Evolutionary conservation across 2,797 vertebrate species (phyloP).

Genomic region (Todus mexicanus): DNA sequence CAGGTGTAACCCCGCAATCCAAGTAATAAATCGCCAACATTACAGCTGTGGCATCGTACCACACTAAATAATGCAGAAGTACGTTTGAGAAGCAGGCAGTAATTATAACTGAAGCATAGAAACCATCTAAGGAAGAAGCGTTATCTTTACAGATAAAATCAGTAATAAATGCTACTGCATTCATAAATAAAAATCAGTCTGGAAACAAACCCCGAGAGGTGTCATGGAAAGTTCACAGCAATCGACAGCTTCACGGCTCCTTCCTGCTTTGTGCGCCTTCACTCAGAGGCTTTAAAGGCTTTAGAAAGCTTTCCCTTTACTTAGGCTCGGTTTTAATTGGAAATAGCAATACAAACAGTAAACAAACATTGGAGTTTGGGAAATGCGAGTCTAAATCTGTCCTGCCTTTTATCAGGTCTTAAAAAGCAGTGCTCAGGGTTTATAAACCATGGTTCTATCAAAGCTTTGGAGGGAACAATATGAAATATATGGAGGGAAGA

Average conservation of each 20-base stretch:
- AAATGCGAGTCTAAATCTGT: background rate
- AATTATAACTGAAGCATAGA: slow-evolving; percentile 26
- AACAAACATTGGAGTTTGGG: background rate
- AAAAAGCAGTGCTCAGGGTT: background rate
- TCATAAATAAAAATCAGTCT: slow-evolving; percentile 61
- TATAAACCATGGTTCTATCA: background rate
- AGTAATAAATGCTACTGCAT: slow-evolving; percentile 59
- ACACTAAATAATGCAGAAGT: background rate
- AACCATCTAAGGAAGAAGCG: slow-evolving; percentile 14
- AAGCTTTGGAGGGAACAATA: background rate
- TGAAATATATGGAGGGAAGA: background rate
- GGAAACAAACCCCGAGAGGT: slow-evolving; percentile 36
- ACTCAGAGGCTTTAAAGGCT: slow-evolving; percentile 9
- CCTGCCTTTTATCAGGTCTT: background rate
- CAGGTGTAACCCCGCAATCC: background rate
- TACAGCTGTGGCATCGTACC: background rate
- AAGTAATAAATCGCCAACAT: background rate
- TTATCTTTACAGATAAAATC: slow-evolving; percentile 63
- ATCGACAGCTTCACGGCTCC: slow-evolving; percentile 22
- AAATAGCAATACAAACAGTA: slow-evolving; percentile 6
- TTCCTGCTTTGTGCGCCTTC: background rate
- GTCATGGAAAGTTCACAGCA: slow-evolving; percentile 48
- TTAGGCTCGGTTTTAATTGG: background rate
- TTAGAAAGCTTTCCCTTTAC: slow-evolving; percentile 2
- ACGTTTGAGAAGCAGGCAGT: background rate